Conservation (phyloP, 1,140 invertebrate species). For the Hypothenemus hampei region DNA sequence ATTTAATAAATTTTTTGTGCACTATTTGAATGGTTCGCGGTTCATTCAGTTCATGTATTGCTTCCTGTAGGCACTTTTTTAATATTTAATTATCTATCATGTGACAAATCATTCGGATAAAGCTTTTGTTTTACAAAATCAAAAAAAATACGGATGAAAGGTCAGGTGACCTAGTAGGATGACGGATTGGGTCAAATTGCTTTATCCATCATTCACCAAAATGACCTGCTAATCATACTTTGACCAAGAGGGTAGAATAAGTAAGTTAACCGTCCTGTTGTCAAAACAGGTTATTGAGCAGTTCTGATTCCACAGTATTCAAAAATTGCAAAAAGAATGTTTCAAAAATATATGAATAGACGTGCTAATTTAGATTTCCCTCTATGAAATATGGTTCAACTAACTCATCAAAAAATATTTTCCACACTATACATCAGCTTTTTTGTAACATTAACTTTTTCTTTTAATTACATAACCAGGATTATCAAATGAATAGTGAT, state of each 20-base stretch:
- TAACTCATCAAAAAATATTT: slow-evolving; percentile 25
- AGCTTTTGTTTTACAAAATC: too few relatives aligned
- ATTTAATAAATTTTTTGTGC: too few relatives aligned
- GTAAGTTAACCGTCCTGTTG: slow-evolving; percentile 23
- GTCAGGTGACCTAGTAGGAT: too few relatives aligned
- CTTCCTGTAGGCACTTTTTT: too few relatives aligned
- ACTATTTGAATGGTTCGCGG: too few relatives aligned
- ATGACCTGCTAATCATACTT: too few relatives aligned
- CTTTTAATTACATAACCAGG: slow-evolving; percentile 19
- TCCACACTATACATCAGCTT: slow-evolving; percentile 27
- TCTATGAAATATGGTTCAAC: slow-evolving; percentile 25
- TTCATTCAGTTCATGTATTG: too few relatives aligned
- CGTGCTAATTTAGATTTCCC: background rate
- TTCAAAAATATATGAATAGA: slow-evolving; percentile 23
- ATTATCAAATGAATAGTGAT: slow-evolving; percentile 20
- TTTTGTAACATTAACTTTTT: slow-evolving; percentile 28
- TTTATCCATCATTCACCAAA: too few relatives aligned
- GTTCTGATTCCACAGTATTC: slow-evolving; percentile 15
- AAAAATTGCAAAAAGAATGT: slow-evolving; percentile 21
- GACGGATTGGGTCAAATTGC: too few relatives aligned
- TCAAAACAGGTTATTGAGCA: slow-evolving; percentile 19
- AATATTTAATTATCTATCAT: too few relatives aligned
- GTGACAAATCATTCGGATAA: too few relatives aligned
- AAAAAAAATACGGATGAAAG: too few relatives aligned
- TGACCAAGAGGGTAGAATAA: slow-evolving; percentile 13